phyloP scores from a whole-genome alignment of 2,888 invertebrate genomes.

The Syrphus vitripennis region DNA sequence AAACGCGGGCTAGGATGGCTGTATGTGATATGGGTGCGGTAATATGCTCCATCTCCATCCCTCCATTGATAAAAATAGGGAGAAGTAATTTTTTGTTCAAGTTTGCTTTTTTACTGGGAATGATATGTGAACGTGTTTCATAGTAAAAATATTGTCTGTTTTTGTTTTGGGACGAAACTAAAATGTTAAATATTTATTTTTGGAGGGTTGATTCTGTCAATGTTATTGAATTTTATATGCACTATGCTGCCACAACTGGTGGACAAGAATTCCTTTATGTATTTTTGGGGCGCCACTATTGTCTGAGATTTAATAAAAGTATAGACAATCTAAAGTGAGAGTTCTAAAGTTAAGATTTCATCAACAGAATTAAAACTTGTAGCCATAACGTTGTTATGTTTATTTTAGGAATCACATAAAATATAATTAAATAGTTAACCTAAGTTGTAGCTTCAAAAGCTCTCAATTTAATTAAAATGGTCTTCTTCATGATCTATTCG shows the following conservation, averaged over 20 bases:
- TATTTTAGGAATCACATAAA: no score
- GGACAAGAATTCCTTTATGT: slow-evolving; percentile 19
- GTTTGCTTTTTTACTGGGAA: not conserved
- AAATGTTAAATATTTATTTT: slow-evolving; percentile 38
- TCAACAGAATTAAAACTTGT: not conserved
- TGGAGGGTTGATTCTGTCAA: slow-evolving; percentile 29
- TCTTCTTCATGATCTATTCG: not conserved
- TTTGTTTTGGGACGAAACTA: slow-evolving; percentile 20
- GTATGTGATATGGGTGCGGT: slow-evolving; percentile 17
- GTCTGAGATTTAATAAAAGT: not conserved
- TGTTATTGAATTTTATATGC: slow-evolving; percentile 52
- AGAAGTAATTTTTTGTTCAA: slow-evolving; percentile 21
- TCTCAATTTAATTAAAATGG: not conserved
- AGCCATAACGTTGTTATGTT: no score
- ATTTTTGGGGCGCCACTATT: not conserved
- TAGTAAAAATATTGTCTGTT: slow-evolving; percentile 3
- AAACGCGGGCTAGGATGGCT: not conserved
- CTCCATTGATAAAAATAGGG: not conserved
- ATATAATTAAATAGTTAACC: no score
- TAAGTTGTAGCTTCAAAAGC: not conserved
- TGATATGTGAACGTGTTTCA: not conserved
- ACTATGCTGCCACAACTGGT: slow-evolving; percentile 5
- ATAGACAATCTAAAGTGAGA: not conserved
- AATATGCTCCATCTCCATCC: not conserved
- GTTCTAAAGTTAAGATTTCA: no score